Conservation (phyloP, 2,113 vertebrate species). For the Kryptolebias marmoratus region DNA sequence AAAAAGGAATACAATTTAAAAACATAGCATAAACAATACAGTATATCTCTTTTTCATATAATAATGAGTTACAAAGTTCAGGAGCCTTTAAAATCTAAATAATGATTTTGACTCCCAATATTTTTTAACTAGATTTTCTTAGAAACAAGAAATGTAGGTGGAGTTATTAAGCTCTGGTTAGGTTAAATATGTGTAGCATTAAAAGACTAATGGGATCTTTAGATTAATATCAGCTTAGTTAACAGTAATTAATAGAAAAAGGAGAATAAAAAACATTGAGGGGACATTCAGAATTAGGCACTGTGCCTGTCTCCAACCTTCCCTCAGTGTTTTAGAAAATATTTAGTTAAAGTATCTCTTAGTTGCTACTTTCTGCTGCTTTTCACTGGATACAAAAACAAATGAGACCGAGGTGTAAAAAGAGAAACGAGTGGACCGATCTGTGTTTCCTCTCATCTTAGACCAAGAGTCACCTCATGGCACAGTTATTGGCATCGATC, state of each 20-base stretch:
- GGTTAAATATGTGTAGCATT: not conserved
- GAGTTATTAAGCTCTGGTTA: not conserved
- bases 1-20: too few relatives aligned
- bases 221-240: not conserved
- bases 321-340: not conserved
- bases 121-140: not conserved
- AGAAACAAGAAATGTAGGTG: not conserved
- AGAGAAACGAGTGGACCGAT: too few relatives aligned
- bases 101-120: not conserved
- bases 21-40: too few relatives aligned
- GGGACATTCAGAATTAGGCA: not conserved
- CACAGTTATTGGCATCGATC: conserved; percentile 89
- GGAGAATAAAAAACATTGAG: not conserved
- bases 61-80: not conserved
- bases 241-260: not conserved
- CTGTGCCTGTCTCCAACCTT: not conserved
- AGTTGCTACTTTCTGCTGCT: not conserved
- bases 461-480: conserved; percentile 82
- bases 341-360: not conserved
- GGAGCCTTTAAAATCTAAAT: not conserved
- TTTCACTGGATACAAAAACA: too few relatives aligned
- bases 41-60: too few relatives aligned
- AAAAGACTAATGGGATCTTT: not conserved
- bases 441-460: conserved; percentile 55
- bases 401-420: not conserved